Base-by-base conservation (phyloP, 35 echinoderm and acorn worm species). In the Lytechinus pictus region DNA sequence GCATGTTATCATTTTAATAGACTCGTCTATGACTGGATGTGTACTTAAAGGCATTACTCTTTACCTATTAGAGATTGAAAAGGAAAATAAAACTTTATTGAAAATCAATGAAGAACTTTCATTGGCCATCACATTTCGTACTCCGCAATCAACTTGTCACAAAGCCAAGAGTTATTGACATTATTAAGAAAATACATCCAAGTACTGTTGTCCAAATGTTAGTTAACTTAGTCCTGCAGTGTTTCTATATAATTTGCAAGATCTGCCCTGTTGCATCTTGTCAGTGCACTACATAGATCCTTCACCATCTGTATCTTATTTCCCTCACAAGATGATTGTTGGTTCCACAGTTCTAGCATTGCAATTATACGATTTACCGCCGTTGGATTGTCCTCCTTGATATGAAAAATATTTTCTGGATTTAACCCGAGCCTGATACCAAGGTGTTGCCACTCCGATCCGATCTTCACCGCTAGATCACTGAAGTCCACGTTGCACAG, bases 401-500 rank as follows among this genome's bases (percentile, higher is more conserved):
- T 93, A 54, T 93, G 91, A n/a, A 55, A 52, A 56, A 53, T 54
- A 56, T 93, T 54, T 5, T 52, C 91, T 53, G 28, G 51, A 14
- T 54, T 93, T 14, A 93, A 28, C 1, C 52, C 91, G 10, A 93
- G 14, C 21, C 54, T 93, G n/a, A 93, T 54, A 8, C 52, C 91
- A 3, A 93, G 91, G 0, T 3, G 9, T 8, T 54, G 51, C 91
- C 91, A 93, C 52, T 93, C 91, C 1, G 91, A 93, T 10, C 91
- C 91, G 8, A 93, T 93, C 91, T 93, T 6, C 91, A 55, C 52
- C 2, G 91, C 51, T 3, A 93, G 91, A 56, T 93, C 52, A 56
- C 91, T 93, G 91, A 93, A 56, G 52, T 93, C 54, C 8, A 10
- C 14, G 54, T 54, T 54, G 16, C 91, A 93, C 10, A 93, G 91